A percentile compares a stretch with the other conserved stretches of the same genome.
These are phyloP conservation scores for Rhineura floridana DNA, from an alignment of 2,113 vertebrate genomes.

Conservation along the genomic window DNA sequence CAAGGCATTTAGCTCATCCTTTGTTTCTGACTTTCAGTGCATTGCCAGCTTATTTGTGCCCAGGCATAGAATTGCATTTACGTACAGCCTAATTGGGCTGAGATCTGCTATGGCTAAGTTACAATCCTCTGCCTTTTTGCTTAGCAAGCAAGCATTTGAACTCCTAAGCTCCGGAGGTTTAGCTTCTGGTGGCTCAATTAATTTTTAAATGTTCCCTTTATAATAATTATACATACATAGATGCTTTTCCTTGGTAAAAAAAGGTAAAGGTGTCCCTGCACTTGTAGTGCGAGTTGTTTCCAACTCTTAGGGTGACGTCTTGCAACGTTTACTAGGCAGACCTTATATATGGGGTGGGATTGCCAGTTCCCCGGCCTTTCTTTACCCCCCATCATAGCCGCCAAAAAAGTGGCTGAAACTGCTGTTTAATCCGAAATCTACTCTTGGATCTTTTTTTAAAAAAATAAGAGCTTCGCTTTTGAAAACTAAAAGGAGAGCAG, in stretches of 20 bases:
- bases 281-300: too few species aligned
- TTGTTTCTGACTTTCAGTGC: not conserved
- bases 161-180: conserved; percentile 46
- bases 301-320: too few species aligned
- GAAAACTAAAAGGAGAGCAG: not conserved
- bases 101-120: conserved; percentile 41
- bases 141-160: conserved; percentile 51
- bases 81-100: conserved; percentile 27
- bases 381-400: not conserved
- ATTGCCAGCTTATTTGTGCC: conserved; percentile 5
- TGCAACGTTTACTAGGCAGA: too few species aligned
- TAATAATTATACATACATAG: conserved; percentile 32
- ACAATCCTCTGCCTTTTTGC: conserved; percentile 39
- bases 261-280: too few species aligned
- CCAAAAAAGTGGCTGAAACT: conserved; percentile 51
- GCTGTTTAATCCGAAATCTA: conserved; percentile 48
- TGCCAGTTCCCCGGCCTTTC: too few species aligned
- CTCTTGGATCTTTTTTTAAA: conserved; percentile 37
- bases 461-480: conserved; percentile 13
- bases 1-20: not conserved
- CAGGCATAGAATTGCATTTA: conserved; percentile 9
- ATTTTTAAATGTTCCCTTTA: conserved; percentile 61
- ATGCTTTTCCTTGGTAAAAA: conserved; percentile 31
- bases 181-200: conserved; percentile 53
- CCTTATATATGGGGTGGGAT: too few species aligned